phyloP scores from a whole-genome alignment of 2,113 vertebrate species.

The Dolichallabes microphthalmus region DNA sequence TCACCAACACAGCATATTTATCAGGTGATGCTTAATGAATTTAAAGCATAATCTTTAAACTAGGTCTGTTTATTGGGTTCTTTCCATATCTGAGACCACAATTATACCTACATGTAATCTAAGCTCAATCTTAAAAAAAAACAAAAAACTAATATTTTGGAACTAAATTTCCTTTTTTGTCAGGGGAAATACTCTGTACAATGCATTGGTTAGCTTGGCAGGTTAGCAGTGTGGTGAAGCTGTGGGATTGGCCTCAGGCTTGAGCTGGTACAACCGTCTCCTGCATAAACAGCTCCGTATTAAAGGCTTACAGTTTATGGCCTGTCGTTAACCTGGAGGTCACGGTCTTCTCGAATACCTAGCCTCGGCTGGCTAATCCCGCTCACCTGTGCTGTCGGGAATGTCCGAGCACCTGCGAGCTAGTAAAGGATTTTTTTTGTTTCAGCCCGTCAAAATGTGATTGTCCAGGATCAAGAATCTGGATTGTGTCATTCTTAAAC shows the following conservation, averaged over 20 bases:
- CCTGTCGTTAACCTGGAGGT: constrained; percentile 33
- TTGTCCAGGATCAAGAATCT: background rate
- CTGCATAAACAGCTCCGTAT: constrained; percentile 33
- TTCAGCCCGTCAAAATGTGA: background rate
- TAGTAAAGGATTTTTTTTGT: background rate
- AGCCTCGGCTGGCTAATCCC: constrained; percentile 30
- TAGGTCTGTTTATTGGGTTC: background rate
- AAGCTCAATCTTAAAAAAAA: background rate
- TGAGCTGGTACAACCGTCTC: constrained; percentile 48
- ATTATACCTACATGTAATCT: background rate
- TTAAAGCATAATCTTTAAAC: background rate
- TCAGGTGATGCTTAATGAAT: background rate
- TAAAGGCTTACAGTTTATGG: constrained; percentile 47
- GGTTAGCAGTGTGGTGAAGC: background rate
- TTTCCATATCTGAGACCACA: background rate
- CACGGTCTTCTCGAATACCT: constrained; percentile 26
- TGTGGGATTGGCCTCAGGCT: constrained; percentile 19
- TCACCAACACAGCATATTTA: background rate
- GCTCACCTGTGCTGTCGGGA: constrained; percentile 37
- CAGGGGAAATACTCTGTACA: background rate
- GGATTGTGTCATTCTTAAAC: background rate
- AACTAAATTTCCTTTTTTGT: background rate
- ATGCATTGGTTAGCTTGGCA: background rate
- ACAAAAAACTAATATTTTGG: background rate
- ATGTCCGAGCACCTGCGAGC: constrained; percentile 4